Evolutionary conservation across 2,888 invertebrate genomes (phyloP), one percentile per base, ranked within the genome.

Genomic region (Eumacrocentrus americanus): DNA sequence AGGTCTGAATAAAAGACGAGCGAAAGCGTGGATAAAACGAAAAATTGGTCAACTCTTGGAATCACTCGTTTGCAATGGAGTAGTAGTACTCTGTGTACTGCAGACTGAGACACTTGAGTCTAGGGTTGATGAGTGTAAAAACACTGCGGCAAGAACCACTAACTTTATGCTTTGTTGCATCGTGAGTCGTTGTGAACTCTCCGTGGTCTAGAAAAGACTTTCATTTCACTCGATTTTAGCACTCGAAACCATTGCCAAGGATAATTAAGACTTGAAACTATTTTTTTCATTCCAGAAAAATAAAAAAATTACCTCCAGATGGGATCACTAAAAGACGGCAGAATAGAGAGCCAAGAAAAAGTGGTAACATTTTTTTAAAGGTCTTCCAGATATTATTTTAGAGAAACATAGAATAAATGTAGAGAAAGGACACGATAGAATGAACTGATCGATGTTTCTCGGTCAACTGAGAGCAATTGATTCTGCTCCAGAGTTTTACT

Each of bases 251-350:
- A n/a, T n/a, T n/a, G n/a, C n/a, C n/a, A n/a, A n/a, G n/a, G n/a
- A n/a, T n/a, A n/a, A n/a, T n/a, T n/a, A n/a, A n/a, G n/a, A n/a
- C n/a, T n/a, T n/a, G 20, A 20, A 12, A 18, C 5, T 20, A 20
- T 44, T 20, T 20, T n/a, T 20, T 11, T 44, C 11, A 44, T 16
- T 44, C n/a, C n/a, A n/a, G n/a, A n/a, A 11, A 22, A 42, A 23
- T 12, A 12, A 23, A 20, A 18, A 16, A 37, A 47, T 60, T 34
- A 75, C 75, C 74, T 75, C 70, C 65, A 62, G 63, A 67, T 54
- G 78, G 4, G 4, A 29, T 55, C 48, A 77, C 64, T 61, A 78
- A 65, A 29, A 79, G 60, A 25, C 74, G 75, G 57, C 80, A 80
- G 60, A 79, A 58, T 22, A 74, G 48, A 16, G 76, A 73, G 42